A percentile compares a stretch with the other conserved stretches of the same genome.
These are phyloP conservation scores for Nipponacmea schrenckii DNA, from an alignment of 2,888 invertebrate species.

Conservation along the genomic window DNA sequence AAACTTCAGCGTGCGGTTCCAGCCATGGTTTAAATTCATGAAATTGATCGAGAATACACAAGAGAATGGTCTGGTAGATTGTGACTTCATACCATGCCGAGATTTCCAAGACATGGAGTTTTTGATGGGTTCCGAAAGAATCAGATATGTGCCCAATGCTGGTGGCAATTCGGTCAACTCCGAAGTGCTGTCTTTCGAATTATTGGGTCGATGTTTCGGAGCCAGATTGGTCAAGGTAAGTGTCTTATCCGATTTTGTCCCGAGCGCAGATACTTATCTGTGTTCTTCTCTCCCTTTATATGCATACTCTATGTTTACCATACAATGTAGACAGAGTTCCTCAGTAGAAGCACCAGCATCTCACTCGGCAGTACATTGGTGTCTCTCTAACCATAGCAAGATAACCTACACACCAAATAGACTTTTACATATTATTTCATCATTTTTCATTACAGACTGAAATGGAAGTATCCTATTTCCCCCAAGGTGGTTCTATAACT, in stretches of 20 bases:
- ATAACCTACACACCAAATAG: too few species aligned
- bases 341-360: too few species aligned
- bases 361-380: too few species aligned
- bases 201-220: constrained; percentile 47
- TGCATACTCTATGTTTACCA: too few species aligned
- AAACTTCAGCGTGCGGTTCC: constrained; percentile 49
- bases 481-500: constrained; percentile 63
- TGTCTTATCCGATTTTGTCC: not conserved
- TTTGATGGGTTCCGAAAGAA: constrained; percentile 45
- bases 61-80: constrained; percentile 45
- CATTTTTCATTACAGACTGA: constrained; percentile 55
- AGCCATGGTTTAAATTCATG: constrained; percentile 46
- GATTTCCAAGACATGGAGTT: constrained; percentile 48
- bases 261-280: not conserved
- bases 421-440: too few species aligned
- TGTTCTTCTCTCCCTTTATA: too few species aligned
- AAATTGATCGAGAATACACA: constrained; percentile 42
- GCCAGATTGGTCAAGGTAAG: constrained; percentile 52
- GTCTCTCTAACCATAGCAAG: too few species aligned
- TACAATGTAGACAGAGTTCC: too few species aligned
- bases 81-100: constrained; percentile 45
- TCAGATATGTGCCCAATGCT: constrained; percentile 60
- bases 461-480: constrained; percentile 64
- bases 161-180: constrained; percentile 63
- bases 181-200: constrained; percentile 62